These are phyloP conservation scores for Lasioglossum figueresi DNA, from an alignment of 2,888 invertebrate genomes.

Conservation along the genomic window DNA sequence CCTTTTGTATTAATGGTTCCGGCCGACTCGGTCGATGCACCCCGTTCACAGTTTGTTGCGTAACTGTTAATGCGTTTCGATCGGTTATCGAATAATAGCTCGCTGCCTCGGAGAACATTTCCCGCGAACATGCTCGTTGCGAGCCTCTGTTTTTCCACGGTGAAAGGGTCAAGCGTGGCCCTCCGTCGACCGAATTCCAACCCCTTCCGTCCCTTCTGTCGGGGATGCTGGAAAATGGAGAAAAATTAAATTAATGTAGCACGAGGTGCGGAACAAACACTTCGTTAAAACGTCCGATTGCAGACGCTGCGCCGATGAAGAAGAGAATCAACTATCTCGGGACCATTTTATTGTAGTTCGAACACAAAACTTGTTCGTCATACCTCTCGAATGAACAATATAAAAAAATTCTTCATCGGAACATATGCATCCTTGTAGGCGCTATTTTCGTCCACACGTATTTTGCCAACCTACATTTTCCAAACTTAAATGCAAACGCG, in stretches of 20 bases:
- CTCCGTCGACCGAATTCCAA: neutral
- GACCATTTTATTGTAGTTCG: neutral
- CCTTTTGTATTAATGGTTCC: neutral
- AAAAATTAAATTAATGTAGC: neutral
- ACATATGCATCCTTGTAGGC: neutral
- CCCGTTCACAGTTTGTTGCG: slow-evolving; percentile 1
- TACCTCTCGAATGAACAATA: neutral
- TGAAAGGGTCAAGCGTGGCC: neutral
- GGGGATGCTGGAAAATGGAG: neutral
- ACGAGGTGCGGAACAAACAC: neutral
- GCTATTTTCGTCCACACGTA: neutral
- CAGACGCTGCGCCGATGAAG: neutral
- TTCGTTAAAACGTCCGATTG: neutral
- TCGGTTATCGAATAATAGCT: slow-evolving; percentile 8
- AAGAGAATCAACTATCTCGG: neutral
- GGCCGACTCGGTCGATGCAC: neutral
- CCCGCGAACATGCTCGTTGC: neutral
- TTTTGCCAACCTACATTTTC: neutral
- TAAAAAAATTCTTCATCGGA: neutral
- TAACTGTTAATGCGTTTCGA: slow-evolving; percentile 17
- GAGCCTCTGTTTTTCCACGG: neutral
- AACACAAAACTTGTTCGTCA: neutral
- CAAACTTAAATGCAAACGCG: neutral
- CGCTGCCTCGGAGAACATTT: neutral
- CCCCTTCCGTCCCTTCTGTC: neutral